Conservation (phyloP, 1,140 invertebrate species). For the Hyphantria cunea region DNA sequence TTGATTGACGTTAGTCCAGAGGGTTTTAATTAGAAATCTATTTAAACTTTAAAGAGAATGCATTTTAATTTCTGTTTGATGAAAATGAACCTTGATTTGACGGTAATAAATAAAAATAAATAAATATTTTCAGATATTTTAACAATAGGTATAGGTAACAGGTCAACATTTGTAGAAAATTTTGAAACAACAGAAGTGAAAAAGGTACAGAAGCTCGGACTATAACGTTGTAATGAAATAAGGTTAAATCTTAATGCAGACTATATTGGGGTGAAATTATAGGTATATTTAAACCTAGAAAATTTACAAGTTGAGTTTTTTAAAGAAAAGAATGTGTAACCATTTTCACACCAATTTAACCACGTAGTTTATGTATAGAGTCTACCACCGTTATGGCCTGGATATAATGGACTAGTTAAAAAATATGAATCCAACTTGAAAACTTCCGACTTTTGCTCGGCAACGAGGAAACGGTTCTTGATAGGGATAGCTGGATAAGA, state of each 20-base stretch:
- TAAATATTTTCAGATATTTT: slow-evolving; percentile 1
- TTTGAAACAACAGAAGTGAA: slow-evolving; percentile 38
- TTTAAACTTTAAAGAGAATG: neutral
- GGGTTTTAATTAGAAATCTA: slow-evolving; percentile 12
- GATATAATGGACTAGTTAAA: no score
- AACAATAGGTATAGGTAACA: slow-evolving; percentile 27
- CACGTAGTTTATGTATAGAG: no score
- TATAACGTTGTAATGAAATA: slow-evolving; percentile 32
- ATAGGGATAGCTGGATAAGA: no score
- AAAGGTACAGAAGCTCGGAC: slow-evolving; percentile 44
- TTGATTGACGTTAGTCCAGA: slow-evolving; percentile 3
- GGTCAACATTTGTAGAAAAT: slow-evolving; percentile 16
- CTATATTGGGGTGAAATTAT: neutral
- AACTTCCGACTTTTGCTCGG: no score
- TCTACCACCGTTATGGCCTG: no score
- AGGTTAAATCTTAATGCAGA: slow-evolving; percentile 19
- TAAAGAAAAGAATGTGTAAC: no score
- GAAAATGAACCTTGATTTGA: no score
- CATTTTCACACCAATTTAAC: no score
- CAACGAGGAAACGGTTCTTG: no score
- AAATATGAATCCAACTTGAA: no score
- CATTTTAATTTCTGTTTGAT: no score
- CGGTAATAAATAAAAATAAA: neutral
- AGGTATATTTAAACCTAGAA: slow-evolving; percentile 42
- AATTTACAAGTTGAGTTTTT: no score